Conservation (phyloP, 2,888 invertebrate genomes). For the Scaeva pyrastri region DNA sequence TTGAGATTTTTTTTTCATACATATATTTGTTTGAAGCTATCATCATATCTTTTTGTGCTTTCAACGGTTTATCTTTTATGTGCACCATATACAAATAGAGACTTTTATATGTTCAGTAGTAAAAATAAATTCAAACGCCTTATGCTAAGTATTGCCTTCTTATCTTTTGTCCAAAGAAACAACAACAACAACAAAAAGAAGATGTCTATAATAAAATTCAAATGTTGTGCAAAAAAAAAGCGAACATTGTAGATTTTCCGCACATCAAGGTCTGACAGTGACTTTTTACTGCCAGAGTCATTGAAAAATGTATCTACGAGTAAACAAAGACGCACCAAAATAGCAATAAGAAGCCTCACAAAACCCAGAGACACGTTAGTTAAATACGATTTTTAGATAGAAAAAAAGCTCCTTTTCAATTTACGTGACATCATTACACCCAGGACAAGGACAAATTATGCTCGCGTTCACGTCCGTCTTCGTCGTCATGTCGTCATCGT, state of each 20-base stretch:
- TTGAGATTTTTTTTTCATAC: conserved; percentile 28
- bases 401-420: conserved; percentile 62
- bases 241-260: conserved; percentile 1
- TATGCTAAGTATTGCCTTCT: conserved; percentile 37
- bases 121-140: conserved; percentile 27
- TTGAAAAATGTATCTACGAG: neutral
- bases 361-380: conserved; percentile 39
- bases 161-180: conserved; percentile 25
- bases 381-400: conserved; percentile 47
- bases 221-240: conserved; percentile 12
- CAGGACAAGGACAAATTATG: conserved; percentile 69
- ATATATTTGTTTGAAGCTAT: conserved; percentile 21
- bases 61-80: conserved; percentile 28
- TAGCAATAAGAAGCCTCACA: conserved; percentile 57
- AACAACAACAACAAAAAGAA: too few species aligned
- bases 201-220: conserved; percentile 45
- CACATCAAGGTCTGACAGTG: conserved; percentile 40
- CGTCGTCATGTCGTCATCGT: neutral
- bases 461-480: conserved; percentile 46
- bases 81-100: neutral
- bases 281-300: conserved; percentile 14
- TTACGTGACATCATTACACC: conserved; percentile 72
- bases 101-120: neutral
- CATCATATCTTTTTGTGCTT: conserved; percentile 33
- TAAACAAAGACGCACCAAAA: conserved; percentile 27